Evolutionary conservation across 1,140 invertebrate species (phyloP), one percentile per base, ranked within the genome.

Genomic region (Drosophila teissieri): DNA sequence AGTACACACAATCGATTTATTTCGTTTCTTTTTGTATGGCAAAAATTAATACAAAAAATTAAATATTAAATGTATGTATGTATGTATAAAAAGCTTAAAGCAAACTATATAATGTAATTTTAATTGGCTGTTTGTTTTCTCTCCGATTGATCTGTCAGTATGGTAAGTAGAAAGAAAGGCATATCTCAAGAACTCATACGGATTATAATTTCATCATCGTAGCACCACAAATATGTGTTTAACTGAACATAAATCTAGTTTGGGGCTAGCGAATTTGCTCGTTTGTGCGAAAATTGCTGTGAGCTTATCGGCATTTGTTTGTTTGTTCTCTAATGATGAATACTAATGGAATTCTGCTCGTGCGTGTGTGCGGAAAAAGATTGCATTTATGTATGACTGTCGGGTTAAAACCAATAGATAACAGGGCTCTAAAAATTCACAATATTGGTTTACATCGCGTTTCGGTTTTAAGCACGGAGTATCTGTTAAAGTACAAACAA

Each of bases 51-150:
- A 88, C 80, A 88, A 88, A 78, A 89, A 88, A 84, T 86, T 88
- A 89, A 89, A 90, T 88, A 84, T 88, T 88, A 84, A 65, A 76
- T 67, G 57, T 78, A 84, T 81, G 79, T 83, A 88, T 86, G 74
- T 85, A 89, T 86, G 75, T 88, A 88, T 88, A 88, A 88, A 88
- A 88, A 88, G 84, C 84, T 88, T 89, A 89, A 80, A 88, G 85
- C 84, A 88, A 88, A 88, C 78, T 86, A 78, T 78, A 78, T 85
- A 81, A 88, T 77, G 57, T 83, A 82, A 68, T 54, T 58, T 67
- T 76, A 83, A 89, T 78, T 80, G 61, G 76, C 68, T 88, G 80
- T 77, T 80, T 58, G 40, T 65, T 70, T 69, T 62, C 37, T 46
- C 46, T 68, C 34, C 48, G 64, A 57, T 65, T 45, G 36, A 76